Evolutionary conservation across 2,113 vertebrate species (phyloP), one percentile per base, ranked within the genome.

Genomic region (Scophthalmus maximus): DNA sequence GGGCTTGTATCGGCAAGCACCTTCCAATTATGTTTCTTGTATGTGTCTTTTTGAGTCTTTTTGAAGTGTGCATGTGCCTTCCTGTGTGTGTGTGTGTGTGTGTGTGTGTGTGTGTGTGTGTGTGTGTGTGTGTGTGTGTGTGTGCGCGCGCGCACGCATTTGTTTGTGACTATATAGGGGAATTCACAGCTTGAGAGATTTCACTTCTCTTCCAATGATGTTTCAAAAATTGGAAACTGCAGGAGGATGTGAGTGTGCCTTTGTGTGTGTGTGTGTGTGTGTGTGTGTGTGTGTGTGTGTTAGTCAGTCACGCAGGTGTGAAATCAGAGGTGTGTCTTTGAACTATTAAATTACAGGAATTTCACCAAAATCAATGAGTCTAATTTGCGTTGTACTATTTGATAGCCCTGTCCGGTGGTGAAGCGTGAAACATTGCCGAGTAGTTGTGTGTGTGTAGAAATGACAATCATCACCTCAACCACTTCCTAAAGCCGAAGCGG

Each of bases 121-220:
- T 76, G 55, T 62, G 44, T 59, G 22, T 65, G 17, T 77, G 60
- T 66, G 40, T 74, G 57, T 61, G 50, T 60, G 50, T n/a, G 26
- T 38, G 46, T 26, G 8, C 44, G 38, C 63, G 60, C 60, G 49
- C 34, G 14, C 56, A 44, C 18, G 25, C 29, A 26, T 23, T 6
- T 49, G 44, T 63, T 53, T 53, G 36, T 44, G 14, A 30, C 15
- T 20, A 20, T 20, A 52, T 2, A 81, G 66, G 76, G 75, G 83
- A 88, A 69, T 83, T 87, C 77, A 79, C 71, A 77, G 23, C 65
- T 82, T 22, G 1, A 72, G 68, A 64, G 58, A 79, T 92, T 92
- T 93, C 88, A 91, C 90, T 92, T 92, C 91, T 91, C 87, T 52
- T 89, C 69, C 7, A 60, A 22, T 50, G 23, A 11, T 72, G 68